A percentile compares a stretch with the other conserved stretches of the same genome.
These are phyloP conservation scores for Gymnocypris eckloni DNA, from an alignment of 2,797 vertebrate species.

Conservation along the genomic window DNA sequence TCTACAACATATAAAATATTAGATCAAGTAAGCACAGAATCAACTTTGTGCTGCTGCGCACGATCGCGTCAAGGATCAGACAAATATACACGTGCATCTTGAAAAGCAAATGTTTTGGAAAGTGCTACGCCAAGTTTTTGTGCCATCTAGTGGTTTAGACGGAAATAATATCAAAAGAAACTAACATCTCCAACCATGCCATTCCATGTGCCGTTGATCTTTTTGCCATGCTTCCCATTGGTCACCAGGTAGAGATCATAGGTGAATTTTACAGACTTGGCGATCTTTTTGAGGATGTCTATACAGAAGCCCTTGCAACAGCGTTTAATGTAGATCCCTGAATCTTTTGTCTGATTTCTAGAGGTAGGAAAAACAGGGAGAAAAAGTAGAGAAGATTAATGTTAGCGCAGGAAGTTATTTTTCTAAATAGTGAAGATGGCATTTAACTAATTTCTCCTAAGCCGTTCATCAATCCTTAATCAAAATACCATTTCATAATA, in stretches of 20 bases:
- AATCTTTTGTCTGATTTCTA: conserved; percentile 94
- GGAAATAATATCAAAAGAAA: conserved; percentile 8
- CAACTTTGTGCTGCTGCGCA: too few species aligned
- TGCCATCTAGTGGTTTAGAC: too few species aligned
- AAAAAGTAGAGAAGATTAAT: conserved; percentile 37
- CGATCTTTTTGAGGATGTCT: conserved; percentile 99
- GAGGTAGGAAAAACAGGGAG: conserved; percentile 16
- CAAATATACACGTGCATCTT: too few species aligned
- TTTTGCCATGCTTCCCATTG: conserved; percentile 98
- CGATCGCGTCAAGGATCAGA: too few species aligned
- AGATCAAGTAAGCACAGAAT: too few species aligned
- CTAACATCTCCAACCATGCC: conserved; percentile 98
- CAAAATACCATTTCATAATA: conserved; percentile 27
- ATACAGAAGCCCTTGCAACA: conserved; percentile 99
- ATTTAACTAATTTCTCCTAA: not conserved
- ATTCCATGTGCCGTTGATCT: conserved; percentile 97
- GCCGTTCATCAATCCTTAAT: conserved; percentile 17
- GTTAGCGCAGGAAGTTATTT: conserved; percentile 21
- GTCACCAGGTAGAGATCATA: conserved; percentile 99
- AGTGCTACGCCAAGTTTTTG: too few species aligned
- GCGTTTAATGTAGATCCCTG: conserved; percentile 97
- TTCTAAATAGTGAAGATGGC: not conserved
- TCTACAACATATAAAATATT: too few species aligned
- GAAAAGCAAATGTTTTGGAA: too few species aligned
- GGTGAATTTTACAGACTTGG: conserved; percentile 95